These are phyloP conservation scores for Cheracebus regulus DNA, from an alignment of 2,797 vertebrate species.

Conservation along the genomic window DNA sequence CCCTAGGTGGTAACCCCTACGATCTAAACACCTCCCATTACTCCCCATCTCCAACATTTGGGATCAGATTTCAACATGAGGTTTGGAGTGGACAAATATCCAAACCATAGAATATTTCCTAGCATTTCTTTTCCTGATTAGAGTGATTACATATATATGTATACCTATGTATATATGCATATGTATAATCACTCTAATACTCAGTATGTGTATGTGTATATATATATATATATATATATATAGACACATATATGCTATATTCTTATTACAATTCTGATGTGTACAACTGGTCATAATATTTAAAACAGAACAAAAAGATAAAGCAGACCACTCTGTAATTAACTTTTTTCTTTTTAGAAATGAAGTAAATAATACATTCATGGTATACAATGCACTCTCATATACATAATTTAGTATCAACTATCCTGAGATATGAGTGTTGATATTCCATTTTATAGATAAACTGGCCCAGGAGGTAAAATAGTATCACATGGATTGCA, in stretches of 20 bases:
- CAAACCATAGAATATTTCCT: background rate
- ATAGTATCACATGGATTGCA: background rate
- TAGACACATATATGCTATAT: background rate
- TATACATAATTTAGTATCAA: background rate
- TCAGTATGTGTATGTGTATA: background rate
- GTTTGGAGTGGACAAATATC: background rate
- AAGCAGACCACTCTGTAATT: background rate
- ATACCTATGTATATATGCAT: background rate
- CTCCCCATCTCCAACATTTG: background rate
- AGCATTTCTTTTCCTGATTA: background rate
- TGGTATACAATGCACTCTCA: background rate
- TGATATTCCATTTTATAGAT: conserved; percentile 29
- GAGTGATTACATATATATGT: background rate
- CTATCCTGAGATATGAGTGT: background rate
- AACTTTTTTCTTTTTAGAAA: conserved; percentile 4
- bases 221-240: no score
- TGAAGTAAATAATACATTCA: background rate
- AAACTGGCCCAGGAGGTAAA: background rate
- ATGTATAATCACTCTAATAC: background rate
- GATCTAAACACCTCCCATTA: background rate
- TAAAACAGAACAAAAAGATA: conserved; percentile 15
- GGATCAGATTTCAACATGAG: background rate
- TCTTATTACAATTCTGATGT: background rate
- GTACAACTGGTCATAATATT: background rate
- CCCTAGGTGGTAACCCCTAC: no score